These are phyloP conservation scores for Dioctria rufipes DNA, from an alignment of 2,888 invertebrate genomes.

Conservation along the genomic window DNA sequence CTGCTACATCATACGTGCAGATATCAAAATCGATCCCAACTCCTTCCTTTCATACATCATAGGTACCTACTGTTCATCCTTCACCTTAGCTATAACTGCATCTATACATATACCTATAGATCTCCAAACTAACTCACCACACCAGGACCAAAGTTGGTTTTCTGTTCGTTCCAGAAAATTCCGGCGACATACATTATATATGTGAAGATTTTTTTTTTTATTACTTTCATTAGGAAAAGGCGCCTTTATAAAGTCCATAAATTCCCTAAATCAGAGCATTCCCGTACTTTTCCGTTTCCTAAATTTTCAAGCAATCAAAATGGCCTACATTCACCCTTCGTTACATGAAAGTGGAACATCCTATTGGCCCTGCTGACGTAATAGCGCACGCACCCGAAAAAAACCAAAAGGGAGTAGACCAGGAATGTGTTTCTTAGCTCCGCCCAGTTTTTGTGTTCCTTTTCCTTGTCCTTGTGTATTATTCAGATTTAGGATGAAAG, in stretches of 20 bases:
- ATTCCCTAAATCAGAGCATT: conserved; percentile 16
- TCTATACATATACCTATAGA: too few relatives aligned
- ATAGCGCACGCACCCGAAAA: conserved; percentile 61
- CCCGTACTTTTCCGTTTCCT: background rate
- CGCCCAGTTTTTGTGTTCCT: conserved; percentile 57
- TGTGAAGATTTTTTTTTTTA: too few relatives aligned
- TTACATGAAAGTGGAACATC: conserved; percentile 61
- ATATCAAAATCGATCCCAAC: too few relatives aligned
- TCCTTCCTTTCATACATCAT: too few relatives aligned
- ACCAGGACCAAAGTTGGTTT: too few relatives aligned
- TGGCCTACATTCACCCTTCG: conserved; percentile 61
- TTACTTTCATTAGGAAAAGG: background rate
- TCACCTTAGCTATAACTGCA: too few relatives aligned
- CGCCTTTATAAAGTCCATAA: conserved; percentile 10
- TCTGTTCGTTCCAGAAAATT: too few relatives aligned
- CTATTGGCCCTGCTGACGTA: conserved; percentile 60
- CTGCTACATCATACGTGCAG: too few relatives aligned
- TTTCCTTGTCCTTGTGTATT: conserved; percentile 53
- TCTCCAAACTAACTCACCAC: too few relatives aligned
- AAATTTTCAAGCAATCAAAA: conserved; percentile 60
- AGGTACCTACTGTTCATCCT: too few relatives aligned
- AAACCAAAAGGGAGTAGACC: conserved; percentile 38
- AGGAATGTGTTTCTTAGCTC: conserved; percentile 55
- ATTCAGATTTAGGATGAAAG: conserved; percentile 59
- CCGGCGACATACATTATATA: too few relatives aligned